Conservation (phyloP, 2,797 vertebrate genomes). For the Syngnathus acus region DNA sequence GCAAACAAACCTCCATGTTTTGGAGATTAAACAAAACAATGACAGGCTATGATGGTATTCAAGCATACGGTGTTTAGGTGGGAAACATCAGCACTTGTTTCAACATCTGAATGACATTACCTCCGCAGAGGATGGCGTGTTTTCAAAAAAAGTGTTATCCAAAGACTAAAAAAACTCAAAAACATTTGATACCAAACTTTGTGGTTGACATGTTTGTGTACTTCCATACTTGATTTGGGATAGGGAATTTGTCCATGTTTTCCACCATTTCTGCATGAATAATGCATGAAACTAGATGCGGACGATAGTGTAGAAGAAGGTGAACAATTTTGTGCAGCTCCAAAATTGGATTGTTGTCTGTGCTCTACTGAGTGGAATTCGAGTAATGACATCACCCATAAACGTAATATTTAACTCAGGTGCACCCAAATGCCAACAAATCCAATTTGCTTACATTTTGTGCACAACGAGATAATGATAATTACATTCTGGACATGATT, state of each 20-base stretch:
- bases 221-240: not conserved
- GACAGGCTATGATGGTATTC: not conserved
- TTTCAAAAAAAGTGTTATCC: not conserved
- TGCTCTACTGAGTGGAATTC: not conserved
- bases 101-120: not conserved
- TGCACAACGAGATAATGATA: not conserved
- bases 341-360: not conserved
- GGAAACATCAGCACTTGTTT: not conserved
- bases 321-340: not conserved
- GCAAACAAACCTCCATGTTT: slow-evolving; percentile 4
- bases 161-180: not conserved
- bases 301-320: not conserved
- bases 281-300: not conserved
- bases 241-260: not conserved
- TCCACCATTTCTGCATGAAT: not conserved
- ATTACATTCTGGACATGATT: not conserved
- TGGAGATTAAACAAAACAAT: not conserved
- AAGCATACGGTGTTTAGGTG: not conserved
- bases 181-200: not conserved
- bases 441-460: not conserved
- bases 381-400: not conserved
- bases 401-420: not conserved
- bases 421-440: not conserved
- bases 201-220: not conserved
- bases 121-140: not conserved